Conservation (phyloP, 2,797 vertebrate genomes). For the Cetoscarus ocellatus region DNA sequence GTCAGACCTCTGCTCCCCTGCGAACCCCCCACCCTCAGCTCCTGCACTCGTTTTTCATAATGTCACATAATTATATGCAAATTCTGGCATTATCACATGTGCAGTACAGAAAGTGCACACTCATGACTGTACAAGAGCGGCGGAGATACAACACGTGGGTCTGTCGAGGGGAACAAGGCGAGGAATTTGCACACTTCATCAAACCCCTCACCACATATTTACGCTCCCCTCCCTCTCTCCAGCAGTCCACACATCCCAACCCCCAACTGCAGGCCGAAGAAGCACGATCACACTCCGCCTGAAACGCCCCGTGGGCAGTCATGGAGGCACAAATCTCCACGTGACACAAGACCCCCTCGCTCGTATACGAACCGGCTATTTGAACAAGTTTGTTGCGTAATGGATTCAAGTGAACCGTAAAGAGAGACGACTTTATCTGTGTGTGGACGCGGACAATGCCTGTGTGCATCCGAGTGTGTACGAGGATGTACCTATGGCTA, state of each 20-base stretch:
- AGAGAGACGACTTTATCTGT: conserved; percentile 51
- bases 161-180: conserved; percentile 16
- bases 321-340: conserved; percentile 62
- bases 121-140: conserved; percentile 11
- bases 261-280: conserved; percentile 61
- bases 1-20: conserved; percentile 17
- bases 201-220: conserved; percentile 41
- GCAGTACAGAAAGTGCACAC: conserved; percentile 10
- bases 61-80: conserved; percentile 30
- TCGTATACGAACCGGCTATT: conserved; percentile 60
- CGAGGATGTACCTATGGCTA: conserved; percentile 32
- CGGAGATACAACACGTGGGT: conserved; percentile 6
- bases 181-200: conserved; percentile 31
- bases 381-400: conserved; percentile 71
- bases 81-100: conserved; percentile 41
- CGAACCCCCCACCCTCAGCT: conserved; percentile 1
- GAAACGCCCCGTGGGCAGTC: conserved; percentile 60
- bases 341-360: conserved; percentile 60
- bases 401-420: conserved; percentile 62
- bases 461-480: conserved; percentile 13
- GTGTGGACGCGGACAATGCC: conserved; percentile 16
- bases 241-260: conserved; percentile 52
- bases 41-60: conserved; percentile 4
- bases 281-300: conserved; percentile 63
- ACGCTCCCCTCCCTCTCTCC: conserved; percentile 29